These are phyloP conservation scores for Folsomia candida DNA, from an alignment of 2,888 invertebrate species.

Conservation along the genomic window DNA sequence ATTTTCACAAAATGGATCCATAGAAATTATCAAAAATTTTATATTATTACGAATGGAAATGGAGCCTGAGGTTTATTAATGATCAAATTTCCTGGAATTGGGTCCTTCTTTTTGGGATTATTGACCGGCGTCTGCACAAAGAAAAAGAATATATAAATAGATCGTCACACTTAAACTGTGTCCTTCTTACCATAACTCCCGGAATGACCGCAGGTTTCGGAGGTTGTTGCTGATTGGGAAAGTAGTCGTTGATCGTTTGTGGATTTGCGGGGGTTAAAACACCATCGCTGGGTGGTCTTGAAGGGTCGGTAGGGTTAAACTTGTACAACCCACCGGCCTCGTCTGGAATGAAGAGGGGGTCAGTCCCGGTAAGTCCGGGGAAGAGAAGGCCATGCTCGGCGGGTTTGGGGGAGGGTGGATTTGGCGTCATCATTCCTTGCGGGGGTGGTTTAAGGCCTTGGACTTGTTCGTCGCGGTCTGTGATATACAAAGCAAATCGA, in stretches of 20 bases:
- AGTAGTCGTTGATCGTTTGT: not conserved
- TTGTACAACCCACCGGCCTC: not conserved
- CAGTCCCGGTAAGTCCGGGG: not conserved
- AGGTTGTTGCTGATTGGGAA: not conserved
- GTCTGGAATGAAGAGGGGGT: not conserved
- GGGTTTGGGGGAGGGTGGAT: not conserved
- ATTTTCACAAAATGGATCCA: not conserved
- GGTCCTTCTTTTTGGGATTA: not conserved
- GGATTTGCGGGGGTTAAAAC: not conserved
- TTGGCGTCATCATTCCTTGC: not conserved
- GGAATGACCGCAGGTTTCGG: not conserved
- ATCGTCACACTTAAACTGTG: no score
- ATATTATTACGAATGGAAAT: not conserved
- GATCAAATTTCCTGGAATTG: not conserved
- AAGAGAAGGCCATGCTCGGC: not conserved
- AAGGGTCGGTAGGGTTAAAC: not conserved
- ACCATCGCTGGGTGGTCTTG: not conserved
- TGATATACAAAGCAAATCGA: no score
- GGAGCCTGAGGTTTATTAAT: not conserved
- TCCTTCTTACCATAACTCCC: not conserved
- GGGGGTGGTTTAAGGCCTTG: not conserved
- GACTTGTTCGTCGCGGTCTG: no score
- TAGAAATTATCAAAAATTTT: no score
- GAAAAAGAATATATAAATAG: no score
- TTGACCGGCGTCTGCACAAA: no score